Evolutionary conservation across 2,113 vertebrate species (phyloP).

Genomic region (Neomonachus schauinslandi): DNA sequence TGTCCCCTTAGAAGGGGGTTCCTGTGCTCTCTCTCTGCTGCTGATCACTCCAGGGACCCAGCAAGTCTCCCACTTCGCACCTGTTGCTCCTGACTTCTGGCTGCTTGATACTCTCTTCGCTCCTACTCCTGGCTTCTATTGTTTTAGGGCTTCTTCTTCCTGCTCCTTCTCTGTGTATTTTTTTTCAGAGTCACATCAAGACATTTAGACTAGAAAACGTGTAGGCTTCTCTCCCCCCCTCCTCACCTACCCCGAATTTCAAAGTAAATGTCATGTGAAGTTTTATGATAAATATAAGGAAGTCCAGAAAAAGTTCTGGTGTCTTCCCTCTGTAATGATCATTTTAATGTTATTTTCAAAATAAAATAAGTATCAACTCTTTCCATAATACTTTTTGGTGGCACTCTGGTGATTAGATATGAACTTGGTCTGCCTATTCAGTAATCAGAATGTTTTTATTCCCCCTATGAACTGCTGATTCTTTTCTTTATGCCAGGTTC

Average conservation of each 20-base stretch:
- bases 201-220: neutral
- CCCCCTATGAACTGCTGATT: neutral
- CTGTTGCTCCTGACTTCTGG: neutral
- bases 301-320: neutral
- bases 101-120: neutral
- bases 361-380: neutral
- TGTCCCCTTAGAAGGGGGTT: neutral
- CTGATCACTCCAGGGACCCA: fast-evolving
- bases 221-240: fast-evolving
- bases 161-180: neutral
- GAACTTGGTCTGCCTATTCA: neutral
- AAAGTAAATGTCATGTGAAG: neutral
- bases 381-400: neutral
- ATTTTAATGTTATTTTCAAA: neutral
- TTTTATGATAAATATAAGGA: constrained; percentile 10
- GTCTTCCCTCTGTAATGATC: neutral
- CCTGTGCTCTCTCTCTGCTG: neutral
- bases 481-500: neutral
- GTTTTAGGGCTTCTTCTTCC: neutral
- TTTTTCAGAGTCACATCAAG: neutral
- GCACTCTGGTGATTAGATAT: neutral
- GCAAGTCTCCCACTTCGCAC: neutral
- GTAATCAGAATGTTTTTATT: constrained; percentile 9
- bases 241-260: neutral
- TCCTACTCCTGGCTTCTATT: neutral